Evolutionary conservation across 2,797 vertebrate species (phyloP).

Genomic region (Tolypeutes matacus): DNA sequence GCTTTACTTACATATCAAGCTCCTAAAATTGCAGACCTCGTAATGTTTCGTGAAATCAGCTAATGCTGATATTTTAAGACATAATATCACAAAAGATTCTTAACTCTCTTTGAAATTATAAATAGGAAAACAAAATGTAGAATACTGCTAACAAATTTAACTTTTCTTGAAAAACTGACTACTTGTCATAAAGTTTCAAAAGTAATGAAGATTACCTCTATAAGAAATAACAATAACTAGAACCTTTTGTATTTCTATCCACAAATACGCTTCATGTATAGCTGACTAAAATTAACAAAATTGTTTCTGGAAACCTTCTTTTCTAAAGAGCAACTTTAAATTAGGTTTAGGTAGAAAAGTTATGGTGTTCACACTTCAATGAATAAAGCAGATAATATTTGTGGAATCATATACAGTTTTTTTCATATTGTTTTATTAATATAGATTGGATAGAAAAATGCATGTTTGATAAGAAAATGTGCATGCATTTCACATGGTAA

Average conservation of each 20-base stretch:
- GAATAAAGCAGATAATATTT: background rate
- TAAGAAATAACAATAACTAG: background rate
- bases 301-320: background rate
- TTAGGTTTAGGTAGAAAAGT: background rate
- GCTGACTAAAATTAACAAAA: constrained; percentile 29
- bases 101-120: constrained; percentile 22
- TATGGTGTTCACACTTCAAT: background rate
- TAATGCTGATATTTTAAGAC: background rate
- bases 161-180: background rate
- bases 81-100: background rate
- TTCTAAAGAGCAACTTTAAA: background rate
- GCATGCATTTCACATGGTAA: background rate
- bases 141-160: background rate
- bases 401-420: background rate
- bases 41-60: background rate
- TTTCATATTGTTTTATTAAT: background rate
- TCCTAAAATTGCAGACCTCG: background rate
- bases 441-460: background rate
- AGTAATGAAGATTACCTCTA: background rate
- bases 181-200: background rate
- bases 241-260: background rate
- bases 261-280: background rate
- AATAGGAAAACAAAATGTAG: background rate
- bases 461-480: background rate
- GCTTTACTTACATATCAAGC: background rate